Evolutionary conservation across 2,797 vertebrate genomes (phyloP).

Genomic region (Botia kubotai): DNA sequence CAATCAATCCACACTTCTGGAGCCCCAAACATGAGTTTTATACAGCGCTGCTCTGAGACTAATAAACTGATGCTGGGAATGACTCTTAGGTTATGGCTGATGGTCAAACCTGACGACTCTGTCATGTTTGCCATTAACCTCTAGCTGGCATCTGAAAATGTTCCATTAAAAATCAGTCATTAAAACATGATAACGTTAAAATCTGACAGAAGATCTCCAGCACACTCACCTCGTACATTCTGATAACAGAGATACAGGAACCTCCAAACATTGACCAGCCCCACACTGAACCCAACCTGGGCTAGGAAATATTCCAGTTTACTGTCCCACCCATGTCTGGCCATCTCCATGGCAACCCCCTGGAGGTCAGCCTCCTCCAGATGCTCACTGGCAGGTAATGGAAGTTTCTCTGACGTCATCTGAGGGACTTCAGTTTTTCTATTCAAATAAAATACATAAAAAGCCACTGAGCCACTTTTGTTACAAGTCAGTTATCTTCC

Average conservation of each 20-base stretch:
- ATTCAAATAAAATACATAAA: not conserved
- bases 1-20: not conserved
- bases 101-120: too few species aligned
- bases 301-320: conserved; percentile 88
- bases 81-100: too few species aligned
- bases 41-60: too few species aligned
- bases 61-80: too few species aligned
- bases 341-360: conserved; percentile 51
- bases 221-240: conserved; percentile 84
- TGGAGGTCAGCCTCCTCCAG: conserved; percentile 29
- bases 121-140: too few species aligned
- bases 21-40: not conserved
- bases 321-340: conserved; percentile 80
- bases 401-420: conserved; percentile 78
- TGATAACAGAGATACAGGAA: conserved; percentile 90
- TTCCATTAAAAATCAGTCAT: too few species aligned
- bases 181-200: not conserved
- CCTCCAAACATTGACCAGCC: conserved; percentile 86
- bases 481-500: too few species aligned
- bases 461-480: not conserved
- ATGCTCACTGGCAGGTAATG: conserved; percentile 69
- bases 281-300: conserved; percentile 89
- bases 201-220: not conserved
- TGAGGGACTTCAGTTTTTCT: not conserved
- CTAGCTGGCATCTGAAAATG: too few species aligned